These are phyloP conservation scores for Cephalophus harveyi DNA, from an alignment of 2,113 vertebrate genomes.

Conservation along the genomic window DNA sequence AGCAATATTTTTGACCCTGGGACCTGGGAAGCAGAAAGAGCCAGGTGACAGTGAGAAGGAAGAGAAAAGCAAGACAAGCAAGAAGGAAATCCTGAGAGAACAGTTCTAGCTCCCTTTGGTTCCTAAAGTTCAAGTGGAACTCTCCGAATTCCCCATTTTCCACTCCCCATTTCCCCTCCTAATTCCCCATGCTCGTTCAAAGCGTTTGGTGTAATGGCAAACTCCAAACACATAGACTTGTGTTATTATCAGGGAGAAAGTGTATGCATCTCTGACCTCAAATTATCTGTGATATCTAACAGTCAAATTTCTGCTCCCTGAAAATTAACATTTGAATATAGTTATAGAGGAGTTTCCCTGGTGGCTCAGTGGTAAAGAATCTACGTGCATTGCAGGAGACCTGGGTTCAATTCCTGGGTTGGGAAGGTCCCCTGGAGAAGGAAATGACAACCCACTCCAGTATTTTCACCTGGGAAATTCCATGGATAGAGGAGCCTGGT, in stretches of 20 bases:
- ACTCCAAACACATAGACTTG: not conserved
- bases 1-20: not conserved
- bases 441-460: not conserved
- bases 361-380: not conserved
- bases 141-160: not conserved
- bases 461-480: not conserved
- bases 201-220: not conserved
- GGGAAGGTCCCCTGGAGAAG: not conserved
- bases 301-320: not conserved
- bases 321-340: not conserved
- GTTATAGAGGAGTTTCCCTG: not conserved
- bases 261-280: not conserved
- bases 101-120: not conserved
- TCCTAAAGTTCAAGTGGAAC: not conserved
- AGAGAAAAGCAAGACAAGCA: not conserved
- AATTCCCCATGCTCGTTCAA: not conserved
- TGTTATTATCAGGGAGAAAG: not conserved
- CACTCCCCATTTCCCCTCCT: not conserved
- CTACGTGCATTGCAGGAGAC: not conserved
- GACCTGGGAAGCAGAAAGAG: not conserved
- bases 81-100: not conserved
- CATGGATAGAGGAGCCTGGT: not conserved
- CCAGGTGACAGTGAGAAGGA: not conserved
- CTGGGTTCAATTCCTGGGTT: rapidly evolving
- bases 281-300: not conserved